phyloP scores from a whole-genome alignment of 2,113 vertebrate species.

The Brachionichthys hirsutus region DNA sequence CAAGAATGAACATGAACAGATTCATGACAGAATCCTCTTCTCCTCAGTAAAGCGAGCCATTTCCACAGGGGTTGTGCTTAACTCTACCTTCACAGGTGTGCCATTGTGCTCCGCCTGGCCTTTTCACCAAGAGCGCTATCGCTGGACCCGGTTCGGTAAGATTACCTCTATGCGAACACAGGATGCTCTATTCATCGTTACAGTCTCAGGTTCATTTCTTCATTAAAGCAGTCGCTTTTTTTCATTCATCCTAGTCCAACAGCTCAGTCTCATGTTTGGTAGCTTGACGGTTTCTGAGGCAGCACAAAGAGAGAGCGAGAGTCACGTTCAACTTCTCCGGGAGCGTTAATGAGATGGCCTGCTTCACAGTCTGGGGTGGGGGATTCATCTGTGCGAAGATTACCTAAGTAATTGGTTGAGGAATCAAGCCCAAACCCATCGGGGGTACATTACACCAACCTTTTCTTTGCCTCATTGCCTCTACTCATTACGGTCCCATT shows the following conservation, averaged over 20 bases:
- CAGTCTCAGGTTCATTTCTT: slow-evolving; percentile 49
- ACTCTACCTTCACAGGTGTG: slow-evolving; percentile 49
- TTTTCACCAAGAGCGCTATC: slow-evolving; percentile 56
- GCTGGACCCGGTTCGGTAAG: slow-evolving; percentile 33
- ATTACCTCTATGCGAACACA: slow-evolving; percentile 30
- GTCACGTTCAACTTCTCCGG: slow-evolving; percentile 51
- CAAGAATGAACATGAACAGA: background rate
- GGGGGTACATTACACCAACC: slow-evolving; percentile 30
- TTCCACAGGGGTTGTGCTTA: slow-evolving; percentile 10
- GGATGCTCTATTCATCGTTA: slow-evolving; percentile 45
- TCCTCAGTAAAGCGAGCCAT: slow-evolving; percentile 13
- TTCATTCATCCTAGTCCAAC: slow-evolving; percentile 35
- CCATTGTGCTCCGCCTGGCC: slow-evolving; percentile 44
- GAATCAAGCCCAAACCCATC: slow-evolving; percentile 43
- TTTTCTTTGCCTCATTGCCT: slow-evolving; percentile 22
- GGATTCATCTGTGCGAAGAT: slow-evolving; percentile 48
- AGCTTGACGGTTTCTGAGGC: slow-evolving; percentile 9
- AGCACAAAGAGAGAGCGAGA: slow-evolving; percentile 10
- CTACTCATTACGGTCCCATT: background rate
- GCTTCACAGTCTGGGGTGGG: slow-evolving; percentile 30
- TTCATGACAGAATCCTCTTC: background rate
- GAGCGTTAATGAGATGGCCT: slow-evolving; percentile 43
- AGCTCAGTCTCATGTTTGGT: slow-evolving; percentile 13
- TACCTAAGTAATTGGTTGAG: slow-evolving; percentile 47
- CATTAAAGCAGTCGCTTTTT: slow-evolving; percentile 19